These are phyloP conservation scores for Pica pica DNA, from an alignment of 2,113 vertebrate species.

Conservation along the genomic window DNA sequence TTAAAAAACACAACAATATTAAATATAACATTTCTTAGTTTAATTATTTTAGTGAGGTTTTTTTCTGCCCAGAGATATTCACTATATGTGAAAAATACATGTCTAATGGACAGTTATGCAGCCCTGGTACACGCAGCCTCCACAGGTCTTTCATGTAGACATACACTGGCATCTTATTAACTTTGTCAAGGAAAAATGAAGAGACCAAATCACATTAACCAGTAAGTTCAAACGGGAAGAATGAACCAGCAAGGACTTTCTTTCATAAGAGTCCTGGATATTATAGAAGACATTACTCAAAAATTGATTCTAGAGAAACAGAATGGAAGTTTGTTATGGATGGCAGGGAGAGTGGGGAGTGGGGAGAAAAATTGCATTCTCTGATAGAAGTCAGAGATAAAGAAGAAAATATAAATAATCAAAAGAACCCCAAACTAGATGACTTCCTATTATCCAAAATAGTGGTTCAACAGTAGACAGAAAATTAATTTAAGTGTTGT, in stretches of 20 bases:
- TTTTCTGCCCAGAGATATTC: neutral
- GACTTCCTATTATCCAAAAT: neutral
- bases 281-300: neutral
- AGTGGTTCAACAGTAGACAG: neutral
- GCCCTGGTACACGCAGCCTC: neutral
- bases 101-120: neutral
- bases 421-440: neutral
- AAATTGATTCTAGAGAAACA: neutral
- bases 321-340: neutral
- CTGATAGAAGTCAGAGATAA: neutral
- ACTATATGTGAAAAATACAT: neutral
- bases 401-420: neutral
- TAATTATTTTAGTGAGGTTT: neutral
- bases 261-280: neutral
- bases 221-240: neutral
- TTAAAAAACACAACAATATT: neutral
- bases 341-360: fast-evolving
- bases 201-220: neutral
- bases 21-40: neutral
- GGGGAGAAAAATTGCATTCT: neutral
- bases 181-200: neutral
- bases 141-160: neutral
- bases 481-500: neutral
- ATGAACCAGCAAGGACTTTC: neutral
- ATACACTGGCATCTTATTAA: neutral